Base-by-base conservation (phyloP, 1,140 invertebrate genomes). In the Liolophura sinensis region DNA sequence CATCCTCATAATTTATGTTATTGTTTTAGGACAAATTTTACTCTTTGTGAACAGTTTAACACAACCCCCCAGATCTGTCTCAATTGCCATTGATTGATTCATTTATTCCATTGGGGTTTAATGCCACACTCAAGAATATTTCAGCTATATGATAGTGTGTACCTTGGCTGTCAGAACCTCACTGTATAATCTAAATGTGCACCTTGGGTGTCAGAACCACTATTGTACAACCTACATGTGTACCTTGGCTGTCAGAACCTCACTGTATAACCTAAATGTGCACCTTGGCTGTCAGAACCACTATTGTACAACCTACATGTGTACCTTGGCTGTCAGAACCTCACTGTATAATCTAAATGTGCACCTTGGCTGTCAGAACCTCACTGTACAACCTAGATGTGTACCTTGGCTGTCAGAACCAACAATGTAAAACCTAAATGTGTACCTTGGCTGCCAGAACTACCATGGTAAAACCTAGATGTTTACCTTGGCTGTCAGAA, bases 121-220 rank as follows among this genome's bases (percentile, higher is more conserved):
- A 7, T 18, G 20, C 24, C 7, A 12, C 20, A 50, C 50, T 16
- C 20, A 20, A 48, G 18, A 3, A n/a, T 16, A 12, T 24, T 18
- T 20, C 16, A 18, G 60, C 14, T 57, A 12, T 50, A 47, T 47
- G 46, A 4, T 1, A 60, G 48, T 57, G 27, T 31, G 54, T 64
- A 14, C 24, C 24, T 9, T 51, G 59, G 6, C 20, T n/a, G 25
- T 12, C 40, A 62, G 25, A n/a, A n/a, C n/a, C n/a, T n/a, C n/a
- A n/a, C n/a, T n/a, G n/a, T n/a, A n/a, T n/a, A n/a, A n/a, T 12
- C 50, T 52, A 22, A 60, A 60, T 22, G 24, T 25, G 56, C 56
- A 47, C 18, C 16, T 46, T 47, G 9, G 15, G 18, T 60, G 25
- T n/a, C 24, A 63, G 22, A 9, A 40, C 9, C 31, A 40, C 9